These are phyloP conservation scores for Luscinia megarhynchos DNA, from an alignment of 2,797 vertebrate genomes.

Conservation along the genomic window DNA sequence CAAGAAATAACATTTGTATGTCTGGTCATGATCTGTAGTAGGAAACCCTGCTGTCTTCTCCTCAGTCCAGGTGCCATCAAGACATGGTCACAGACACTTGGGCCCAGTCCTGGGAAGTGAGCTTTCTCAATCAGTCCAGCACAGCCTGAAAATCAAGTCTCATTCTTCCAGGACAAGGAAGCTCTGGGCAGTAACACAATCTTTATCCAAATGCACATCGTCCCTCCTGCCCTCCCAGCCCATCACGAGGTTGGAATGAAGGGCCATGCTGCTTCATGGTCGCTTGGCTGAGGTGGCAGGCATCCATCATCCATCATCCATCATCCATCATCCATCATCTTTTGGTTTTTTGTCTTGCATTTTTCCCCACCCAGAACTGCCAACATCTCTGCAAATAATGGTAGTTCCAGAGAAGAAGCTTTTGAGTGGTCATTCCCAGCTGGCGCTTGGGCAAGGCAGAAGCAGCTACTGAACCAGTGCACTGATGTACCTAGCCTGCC, in stretches of 20 bases:
- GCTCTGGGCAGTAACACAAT: not conserved
- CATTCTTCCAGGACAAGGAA: not conserved
- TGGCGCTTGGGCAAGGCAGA: not conserved
- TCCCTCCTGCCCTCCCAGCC: not conserved
- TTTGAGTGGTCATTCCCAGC: not conserved
- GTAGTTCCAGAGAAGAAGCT: conserved; percentile 1
- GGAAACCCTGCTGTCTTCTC: not conserved
- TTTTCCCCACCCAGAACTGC: not conserved
- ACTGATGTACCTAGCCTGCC: not conserved
- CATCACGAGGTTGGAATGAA: not conserved
- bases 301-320: too few relatives aligned
- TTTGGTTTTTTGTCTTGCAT: not conserved
- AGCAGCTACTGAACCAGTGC: not conserved
- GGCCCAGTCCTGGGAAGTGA: not conserved
- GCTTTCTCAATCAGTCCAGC: not conserved
- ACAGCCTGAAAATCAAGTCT: not conserved
- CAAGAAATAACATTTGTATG: not conserved
- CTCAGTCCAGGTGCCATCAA: not conserved
- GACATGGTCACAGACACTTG: not conserved
- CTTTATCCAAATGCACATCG: not conserved
- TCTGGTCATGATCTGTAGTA: not conserved
- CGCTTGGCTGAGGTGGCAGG: not conserved
- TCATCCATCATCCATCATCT: not conserved
- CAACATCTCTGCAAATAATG: not conserved
- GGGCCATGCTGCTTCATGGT: not conserved